Evolutionary conservation across 2,113 vertebrate species (phyloP), one percentile per base, ranked within the genome.

Genomic region (Fregetta grallaria): DNA sequence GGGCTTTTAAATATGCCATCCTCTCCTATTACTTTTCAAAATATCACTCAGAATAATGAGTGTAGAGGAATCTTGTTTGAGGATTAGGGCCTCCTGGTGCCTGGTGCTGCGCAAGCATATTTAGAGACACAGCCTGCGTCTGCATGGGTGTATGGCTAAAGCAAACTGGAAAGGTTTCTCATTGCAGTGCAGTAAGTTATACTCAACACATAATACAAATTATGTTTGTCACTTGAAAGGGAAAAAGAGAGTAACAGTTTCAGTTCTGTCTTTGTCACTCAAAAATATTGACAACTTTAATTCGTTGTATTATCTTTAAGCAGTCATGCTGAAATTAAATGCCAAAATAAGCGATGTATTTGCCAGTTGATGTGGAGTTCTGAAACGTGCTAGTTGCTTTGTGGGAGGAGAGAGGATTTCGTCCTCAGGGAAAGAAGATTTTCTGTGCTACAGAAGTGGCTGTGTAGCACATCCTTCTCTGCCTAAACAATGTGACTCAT

Each of bases 401-500:
- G 95, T 93, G 84, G 84, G 94, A 96, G 89, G 82, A 93, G 88
- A 90, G 66, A 90, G 85, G 91, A 96, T 96, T 94, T 96, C 3
- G 6, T 97, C 94, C 92, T 91, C 67, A 36, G 87, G 93, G 93
- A 91, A 72, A 70, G 84, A 87, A 96, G 92, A 96, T 95, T 93
- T 97, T 95, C 89, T 62, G 59, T 70, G 74, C 84, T 93, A 50
- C 74, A 96, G 92, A 94, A 95, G 89, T 87, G 84, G 77, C 87
- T 95, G 72, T 95, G 84, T 91, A 94, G 74, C 92, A 94, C 91
- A 96, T 90, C 90, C 77, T 94, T 96, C 62, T 76, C 84, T 97
- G 91, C 86, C 74, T 95, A 97, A 97, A 95, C 78, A 90, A 97
- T 76, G 71, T 97, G 97, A 97, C 74, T 97, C 95, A 97, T 97